A percentile compares a stretch with the other conserved stretches of the same genome.
phyloP scores from a whole-genome alignment of 2,113 vertebrate species.

The Meriones unguiculatus region DNA sequence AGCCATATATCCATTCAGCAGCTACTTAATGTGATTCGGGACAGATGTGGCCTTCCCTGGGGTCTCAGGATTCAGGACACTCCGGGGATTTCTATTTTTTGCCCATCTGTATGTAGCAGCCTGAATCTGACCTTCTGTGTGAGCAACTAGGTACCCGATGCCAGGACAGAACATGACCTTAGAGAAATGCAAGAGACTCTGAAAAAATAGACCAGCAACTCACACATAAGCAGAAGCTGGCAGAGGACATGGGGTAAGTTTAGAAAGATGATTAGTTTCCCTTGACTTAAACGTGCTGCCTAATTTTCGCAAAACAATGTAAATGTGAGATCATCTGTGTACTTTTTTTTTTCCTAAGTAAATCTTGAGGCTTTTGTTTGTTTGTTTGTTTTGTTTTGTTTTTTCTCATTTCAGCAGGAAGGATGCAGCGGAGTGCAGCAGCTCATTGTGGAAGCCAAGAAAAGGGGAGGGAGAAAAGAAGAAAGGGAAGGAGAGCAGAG shows the following conservation, averaged over 20 bases:
- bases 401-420: background rate
- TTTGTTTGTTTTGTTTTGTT: too few relatives aligned
- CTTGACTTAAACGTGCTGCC: constrained; percentile 65
- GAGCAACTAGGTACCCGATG: background rate
- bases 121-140: background rate
- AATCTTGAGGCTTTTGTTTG: background rate
- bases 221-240: constrained; percentile 56
- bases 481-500: too few relatives aligned
- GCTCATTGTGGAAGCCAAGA: too few relatives aligned
- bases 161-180: constrained; percentile 27
- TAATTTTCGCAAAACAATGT: constrained; percentile 52
- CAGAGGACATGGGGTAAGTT: background rate
- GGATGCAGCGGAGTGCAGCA: too few relatives aligned
- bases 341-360: constrained; percentile 25
- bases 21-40: background rate
- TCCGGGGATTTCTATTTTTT: background rate
- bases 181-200: constrained; percentile 39
- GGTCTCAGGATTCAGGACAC: background rate
- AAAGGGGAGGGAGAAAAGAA: background rate
- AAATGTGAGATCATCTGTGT: constrained; percentile 28
- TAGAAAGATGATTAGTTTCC: constrained; percentile 57
- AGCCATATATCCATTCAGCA: background rate
- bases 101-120: background rate
- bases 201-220: constrained; percentile 49
- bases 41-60: background rate